These are phyloP conservation scores for Alethe diademata DNA, from an alignment of 2,113 vertebrate species.

Conservation along the genomic window DNA sequence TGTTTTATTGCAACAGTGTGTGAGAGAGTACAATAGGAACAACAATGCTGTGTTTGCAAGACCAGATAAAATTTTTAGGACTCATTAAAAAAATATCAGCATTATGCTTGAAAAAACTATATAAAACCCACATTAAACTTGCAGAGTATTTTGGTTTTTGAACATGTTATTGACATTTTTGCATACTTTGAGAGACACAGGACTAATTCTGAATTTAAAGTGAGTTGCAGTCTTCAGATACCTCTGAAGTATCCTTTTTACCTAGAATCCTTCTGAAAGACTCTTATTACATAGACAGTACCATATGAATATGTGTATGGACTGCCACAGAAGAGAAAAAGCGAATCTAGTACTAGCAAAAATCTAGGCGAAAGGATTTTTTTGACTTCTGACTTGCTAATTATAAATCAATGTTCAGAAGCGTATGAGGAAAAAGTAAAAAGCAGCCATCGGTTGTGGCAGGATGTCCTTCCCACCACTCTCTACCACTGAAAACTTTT, in stretches of 20 bases:
- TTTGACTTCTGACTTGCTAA: neutral
- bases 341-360: neutral
- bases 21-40: neutral
- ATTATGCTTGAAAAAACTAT: neutral
- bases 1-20: neutral
- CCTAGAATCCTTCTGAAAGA: neutral
- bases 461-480: neutral
- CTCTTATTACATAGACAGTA: neutral
- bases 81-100: neutral
- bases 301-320: neutral
- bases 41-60: neutral
- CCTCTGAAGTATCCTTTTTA: neutral
- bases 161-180: neutral
- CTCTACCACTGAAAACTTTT: too few species aligned
- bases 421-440: neutral
- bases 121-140: neutral
- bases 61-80: neutral
- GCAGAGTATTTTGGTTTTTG: neutral
- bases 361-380: accelerated
- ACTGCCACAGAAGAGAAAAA: neutral
- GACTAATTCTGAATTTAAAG: neutral
- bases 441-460: neutral
- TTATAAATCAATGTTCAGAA: neutral
- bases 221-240: neutral
- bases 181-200: neutral